Conservation (phyloP, 2,888 invertebrate species). For the Sphaerophoria taeniata region DNA sequence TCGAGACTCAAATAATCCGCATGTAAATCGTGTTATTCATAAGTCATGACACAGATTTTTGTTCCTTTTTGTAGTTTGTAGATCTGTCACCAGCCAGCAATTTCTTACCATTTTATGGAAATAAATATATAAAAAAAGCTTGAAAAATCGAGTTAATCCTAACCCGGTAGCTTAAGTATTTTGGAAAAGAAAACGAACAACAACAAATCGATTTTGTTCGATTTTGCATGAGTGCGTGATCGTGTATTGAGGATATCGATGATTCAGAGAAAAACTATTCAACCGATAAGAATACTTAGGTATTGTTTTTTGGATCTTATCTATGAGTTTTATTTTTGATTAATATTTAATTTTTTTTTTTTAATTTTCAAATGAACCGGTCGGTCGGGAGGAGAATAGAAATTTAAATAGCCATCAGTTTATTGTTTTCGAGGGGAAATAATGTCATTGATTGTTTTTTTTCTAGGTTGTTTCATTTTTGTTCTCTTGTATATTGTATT, state of each 20-base stretch:
- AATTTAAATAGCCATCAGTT: slow-evolving; percentile 27
- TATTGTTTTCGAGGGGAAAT: background rate
- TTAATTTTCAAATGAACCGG: slow-evolving; percentile 34
- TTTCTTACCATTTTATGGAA: slow-evolving; percentile 30
- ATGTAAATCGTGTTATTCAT: no score
- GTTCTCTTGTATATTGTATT: no score
- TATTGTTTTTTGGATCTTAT: slow-evolving; percentile 50
- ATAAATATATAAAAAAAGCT: slow-evolving; percentile 16
- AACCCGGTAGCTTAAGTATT: slow-evolving; percentile 25
- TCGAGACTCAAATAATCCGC: no score
- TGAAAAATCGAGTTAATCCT: background rate
- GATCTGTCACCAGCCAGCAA: background rate
- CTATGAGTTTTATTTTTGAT: slow-evolving; percentile 35
- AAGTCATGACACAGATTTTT: slow-evolving; percentile 49
- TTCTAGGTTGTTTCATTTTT: background rate
- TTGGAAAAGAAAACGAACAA: background rate
- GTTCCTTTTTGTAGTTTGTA: background rate
- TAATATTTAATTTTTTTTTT: no score
- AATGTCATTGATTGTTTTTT: slow-evolving; percentile 28
- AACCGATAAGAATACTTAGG: slow-evolving; percentile 45
- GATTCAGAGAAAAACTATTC: slow-evolving; percentile 35
- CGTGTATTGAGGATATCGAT: slow-evolving; percentile 30
- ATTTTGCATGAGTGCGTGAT: slow-evolving; percentile 36
- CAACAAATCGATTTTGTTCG: no score
- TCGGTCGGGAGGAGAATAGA: slow-evolving; percentile 11